phyloP scores from a whole-genome alignment of 1,140 invertebrate genomes.

The Drosophila ohnishii region DNA sequence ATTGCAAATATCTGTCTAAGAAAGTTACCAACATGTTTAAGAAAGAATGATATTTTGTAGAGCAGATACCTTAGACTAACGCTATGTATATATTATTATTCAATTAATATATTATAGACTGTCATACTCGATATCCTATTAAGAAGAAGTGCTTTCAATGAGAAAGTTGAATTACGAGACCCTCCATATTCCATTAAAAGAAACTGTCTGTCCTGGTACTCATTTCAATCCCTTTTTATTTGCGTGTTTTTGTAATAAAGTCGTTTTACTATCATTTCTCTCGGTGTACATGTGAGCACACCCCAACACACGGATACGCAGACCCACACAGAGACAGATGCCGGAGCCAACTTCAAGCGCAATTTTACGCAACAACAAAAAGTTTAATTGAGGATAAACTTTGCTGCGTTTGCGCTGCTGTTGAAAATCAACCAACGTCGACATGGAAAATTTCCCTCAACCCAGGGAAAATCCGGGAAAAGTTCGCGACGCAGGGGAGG shows the following conservation, averaged over 20 bases:
- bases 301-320: conserved; percentile 1
- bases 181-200: background rate
- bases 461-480: conserved; percentile 17
- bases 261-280: background rate
- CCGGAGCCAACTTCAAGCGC: conserved; percentile 51
- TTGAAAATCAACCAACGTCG: conserved; percentile 71
- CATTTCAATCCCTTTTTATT: background rate
- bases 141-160: no score
- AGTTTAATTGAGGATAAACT: conserved; percentile 81
- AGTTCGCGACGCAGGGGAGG: conserved; percentile 2
- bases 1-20: background rate
- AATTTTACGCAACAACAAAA: conserved; percentile 80
- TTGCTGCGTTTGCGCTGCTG: conserved; percentile 78
- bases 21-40: background rate
- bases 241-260: background rate
- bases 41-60: no score
- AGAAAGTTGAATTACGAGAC: background rate
- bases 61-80: no score
- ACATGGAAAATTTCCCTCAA: conserved; percentile 59
- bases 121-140: no score
- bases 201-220: background rate
- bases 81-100: no score
- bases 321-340: conserved; percentile 50
- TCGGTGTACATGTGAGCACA: conserved; percentile 15
- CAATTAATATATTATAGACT: no score